Base-by-base conservation (phyloP, 2,797 vertebrate species). In the Chlorospingus semifuscus region DNA sequence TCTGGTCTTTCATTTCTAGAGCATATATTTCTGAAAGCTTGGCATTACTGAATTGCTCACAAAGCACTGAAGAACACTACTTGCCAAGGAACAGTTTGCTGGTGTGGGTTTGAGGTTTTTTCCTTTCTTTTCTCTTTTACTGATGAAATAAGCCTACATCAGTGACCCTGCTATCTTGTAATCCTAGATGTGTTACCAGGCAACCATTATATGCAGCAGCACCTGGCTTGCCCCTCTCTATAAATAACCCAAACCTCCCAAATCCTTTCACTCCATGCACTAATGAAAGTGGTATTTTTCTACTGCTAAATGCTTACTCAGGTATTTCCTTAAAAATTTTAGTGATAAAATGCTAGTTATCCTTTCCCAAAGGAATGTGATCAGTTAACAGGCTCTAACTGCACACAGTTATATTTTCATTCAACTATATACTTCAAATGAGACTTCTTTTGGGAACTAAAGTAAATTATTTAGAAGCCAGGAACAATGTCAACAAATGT, bases 111-210 rank as follows among this genome's bases (percentile, higher is more conserved):
- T 83, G 20, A 24, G 39, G 1, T 56, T 78, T 80, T 56, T 56
- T 32, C 23, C 6, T 74, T 61, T 49, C n/a, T 63, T 53, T 71
- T 39, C 32, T 68, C 17, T 74, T 59, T 91, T 91, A 57, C 49
- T 64, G 79, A 80, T 87, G 37, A 87, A 91, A 87, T 82, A 79
- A 84, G 36, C 61, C 75, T 83, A 60, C 50, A 70, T 68, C 83
- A 83, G 56, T 87, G 81, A 92, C 92, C 81, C 83, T 66, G 60
- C 68, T 91, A 29, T 83, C 47, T 70, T 74, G 55, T 71, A 80
- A 93, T 87, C 75, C 79, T 78, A 59, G 68, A 76, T 76, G 39
- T 80, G 84, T 92, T 94, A 77, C 94, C 72, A 92, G 53, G 89
- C 94, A 95, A 95, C 88, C 90, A 82, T 63, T 90, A 84, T 60